Evolutionary conservation across 1,140 invertebrate species (phyloP).

Genomic region (Lucilia sericata): DNA sequence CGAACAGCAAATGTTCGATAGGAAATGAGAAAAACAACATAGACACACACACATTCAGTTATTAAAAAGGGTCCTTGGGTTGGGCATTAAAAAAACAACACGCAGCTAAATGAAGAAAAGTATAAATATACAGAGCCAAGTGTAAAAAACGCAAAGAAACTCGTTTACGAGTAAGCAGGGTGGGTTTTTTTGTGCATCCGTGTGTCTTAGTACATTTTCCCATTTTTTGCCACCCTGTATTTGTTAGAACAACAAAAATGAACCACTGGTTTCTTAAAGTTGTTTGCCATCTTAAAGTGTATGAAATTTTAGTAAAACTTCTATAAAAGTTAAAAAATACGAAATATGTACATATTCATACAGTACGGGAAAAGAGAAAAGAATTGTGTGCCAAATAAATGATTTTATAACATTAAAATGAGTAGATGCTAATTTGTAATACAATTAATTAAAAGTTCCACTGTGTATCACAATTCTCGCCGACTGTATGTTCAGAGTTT

Average conservation of each 20-base stretch:
- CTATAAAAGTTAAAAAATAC: neutral
- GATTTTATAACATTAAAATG: neutral
- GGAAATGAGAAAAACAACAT: constrained; percentile 15
- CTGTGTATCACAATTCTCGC: too few relatives aligned
- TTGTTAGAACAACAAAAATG: neutral
- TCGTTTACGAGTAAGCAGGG: neutral
- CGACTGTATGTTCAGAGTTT: too few relatives aligned
- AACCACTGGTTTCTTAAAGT: neutral
- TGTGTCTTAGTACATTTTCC: neutral
- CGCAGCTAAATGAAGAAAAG: neutral
- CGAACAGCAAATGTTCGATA: neutral
- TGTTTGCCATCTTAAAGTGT: too few relatives aligned
- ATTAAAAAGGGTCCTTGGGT: constrained; percentile 27
- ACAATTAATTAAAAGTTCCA: too few relatives aligned
- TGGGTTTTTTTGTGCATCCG: constrained; percentile 4
- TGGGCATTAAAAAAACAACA: neutral
- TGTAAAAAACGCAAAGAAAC: neutral
- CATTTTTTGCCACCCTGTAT: neutral
- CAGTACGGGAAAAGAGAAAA: neutral
- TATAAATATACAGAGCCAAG: neutral
- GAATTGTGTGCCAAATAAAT: neutral
- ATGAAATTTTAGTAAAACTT: neutral
- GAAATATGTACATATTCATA: neutral
- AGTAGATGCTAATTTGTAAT: too few relatives aligned
- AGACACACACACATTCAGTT: neutral